Percentiles rank a stretch among this genome's conserved stretches.
Evolutionary conservation across 1,140 invertebrate species (phyloP).

Genomic region (Drosophila ananassae): DNA sequence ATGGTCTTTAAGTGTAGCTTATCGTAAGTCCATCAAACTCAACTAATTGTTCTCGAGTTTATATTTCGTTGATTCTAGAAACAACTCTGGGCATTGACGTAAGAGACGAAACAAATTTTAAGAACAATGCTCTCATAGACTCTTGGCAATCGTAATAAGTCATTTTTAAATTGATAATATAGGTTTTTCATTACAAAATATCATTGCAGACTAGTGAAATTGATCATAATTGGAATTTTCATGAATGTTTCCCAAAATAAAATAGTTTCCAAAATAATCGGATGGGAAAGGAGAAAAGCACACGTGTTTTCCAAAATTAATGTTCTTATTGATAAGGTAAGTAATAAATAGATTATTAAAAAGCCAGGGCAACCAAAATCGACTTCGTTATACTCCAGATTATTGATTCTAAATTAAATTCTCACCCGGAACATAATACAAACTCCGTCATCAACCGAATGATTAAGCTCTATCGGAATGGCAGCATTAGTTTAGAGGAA

Average conservation of each 20-base stretch:
- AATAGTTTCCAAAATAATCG: too few relatives aligned
- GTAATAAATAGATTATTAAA: background rate
- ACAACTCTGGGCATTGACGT: constrained; percentile 58
- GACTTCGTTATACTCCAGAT: background rate
- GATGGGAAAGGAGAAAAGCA: too few relatives aligned
- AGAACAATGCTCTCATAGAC: background rate
- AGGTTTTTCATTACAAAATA: too few relatives aligned
- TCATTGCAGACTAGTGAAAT: too few relatives aligned
- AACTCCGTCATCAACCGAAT: constrained; percentile 34
- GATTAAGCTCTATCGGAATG: constrained; percentile 32
- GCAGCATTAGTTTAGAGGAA: constrained; percentile 31
- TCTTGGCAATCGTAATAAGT: constrained; percentile 30
- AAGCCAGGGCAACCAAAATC: too few relatives aligned
- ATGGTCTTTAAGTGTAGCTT: constrained; percentile 48
- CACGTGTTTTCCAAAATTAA: background rate
- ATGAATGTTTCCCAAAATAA: too few relatives aligned
- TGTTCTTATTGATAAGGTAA: background rate
- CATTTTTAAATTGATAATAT: too few relatives aligned
- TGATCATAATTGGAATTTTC: too few relatives aligned
- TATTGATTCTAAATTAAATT: background rate
- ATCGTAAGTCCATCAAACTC: constrained; percentile 31
- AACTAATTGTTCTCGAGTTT: too few relatives aligned
- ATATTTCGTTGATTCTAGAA: constrained; percentile 14
- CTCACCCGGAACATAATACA: background rate
- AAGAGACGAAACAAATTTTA: background rate